A percentile compares a stretch with the other conserved stretches of the same genome.
These are phyloP conservation scores for Nyctibius bracteatus DNA, from an alignment of 2,113 vertebrate genomes.

Conservation along the genomic window DNA sequence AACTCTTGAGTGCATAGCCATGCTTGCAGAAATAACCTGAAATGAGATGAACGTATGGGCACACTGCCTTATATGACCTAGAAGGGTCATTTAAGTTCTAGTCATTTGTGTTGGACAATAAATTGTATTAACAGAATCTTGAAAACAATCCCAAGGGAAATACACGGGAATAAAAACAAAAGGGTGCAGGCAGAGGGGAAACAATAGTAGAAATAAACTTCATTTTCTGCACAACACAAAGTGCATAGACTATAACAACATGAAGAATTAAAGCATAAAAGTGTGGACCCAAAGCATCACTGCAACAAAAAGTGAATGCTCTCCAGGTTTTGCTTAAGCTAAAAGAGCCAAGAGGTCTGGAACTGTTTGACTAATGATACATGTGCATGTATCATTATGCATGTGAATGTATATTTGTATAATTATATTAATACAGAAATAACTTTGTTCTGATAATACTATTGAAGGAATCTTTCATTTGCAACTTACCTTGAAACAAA, in stretches of 20 bases:
- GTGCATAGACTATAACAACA: background rate
- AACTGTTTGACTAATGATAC: background rate
- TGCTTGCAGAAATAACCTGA: background rate
- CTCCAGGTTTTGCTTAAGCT: background rate
- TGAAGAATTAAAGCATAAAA: background rate
- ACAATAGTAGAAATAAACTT: background rate
- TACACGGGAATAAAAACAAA: background rate
- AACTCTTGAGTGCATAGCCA: background rate
- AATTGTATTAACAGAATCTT: background rate
- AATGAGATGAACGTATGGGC: background rate
- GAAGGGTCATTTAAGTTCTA: background rate
- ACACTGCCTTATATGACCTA: background rate
- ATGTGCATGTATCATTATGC: background rate
- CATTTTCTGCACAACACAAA: background rate
- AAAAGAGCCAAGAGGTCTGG: background rate
- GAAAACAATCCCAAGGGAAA: background rate
- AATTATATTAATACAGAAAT: background rate
- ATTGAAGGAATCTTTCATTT: background rate
- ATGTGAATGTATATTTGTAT: background rate
- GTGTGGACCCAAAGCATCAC: background rate
- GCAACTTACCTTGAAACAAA: constrained; percentile 70
- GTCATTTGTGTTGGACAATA: background rate
- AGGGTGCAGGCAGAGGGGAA: background rate
- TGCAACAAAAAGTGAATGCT: background rate
- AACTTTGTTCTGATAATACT: background rate